Base-by-base conservation (phyloP, 2,113 vertebrate species). In the Pangasianodon hypophthalmus region DNA sequence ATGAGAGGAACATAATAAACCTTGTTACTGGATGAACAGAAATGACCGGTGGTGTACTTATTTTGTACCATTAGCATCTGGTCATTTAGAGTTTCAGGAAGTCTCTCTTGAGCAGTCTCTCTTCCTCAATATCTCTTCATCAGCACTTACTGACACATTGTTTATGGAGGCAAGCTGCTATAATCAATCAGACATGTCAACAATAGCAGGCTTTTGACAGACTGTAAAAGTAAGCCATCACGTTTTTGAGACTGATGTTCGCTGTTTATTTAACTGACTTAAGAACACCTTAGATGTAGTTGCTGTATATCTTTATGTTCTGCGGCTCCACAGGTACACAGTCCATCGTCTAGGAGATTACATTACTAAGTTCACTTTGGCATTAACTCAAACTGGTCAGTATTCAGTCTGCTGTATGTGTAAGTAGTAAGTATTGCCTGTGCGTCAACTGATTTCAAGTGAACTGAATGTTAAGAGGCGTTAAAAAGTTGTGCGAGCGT, bases 241-340 rank as follows among this genome's bases (percentile, higher is more conserved):
- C 13, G 81, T 85, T 44, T 56, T 48, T 69, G 54, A 56, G 56
- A 7, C 13, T 18, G n/a, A 62, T 64, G n/a, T 10, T 7, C 80
- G 32, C 41, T 84, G 81, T 89, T 85, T 91, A 89, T 89, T 87
- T 56, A 50, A 88, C 44, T 58, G 87, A 58, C 87, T 69, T 24
- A 82, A 64, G 16, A 73, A 48, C n/a, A 62, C 52, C 83, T 3
- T 21, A 2, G 18, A 71, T 24, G 18, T n/a, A 69, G 24, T 46
- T 29, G 2, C 24, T 79, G 21, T 62, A 54, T 60, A 80, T 58
- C 46, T 50, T 32, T n/a, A 50, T 19, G 13, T 54, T 32, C n/a
- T 32, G 6, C 0, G 3, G 11, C 16, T 56, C 21, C 32, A 82
- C 37, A 37, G n/a, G 52, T 56, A 82, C 29, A 19, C 50, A 82